Base-by-base conservation (phyloP, 2,888 invertebrate species). In the Amblyjoppa fuscipennis region DNA sequence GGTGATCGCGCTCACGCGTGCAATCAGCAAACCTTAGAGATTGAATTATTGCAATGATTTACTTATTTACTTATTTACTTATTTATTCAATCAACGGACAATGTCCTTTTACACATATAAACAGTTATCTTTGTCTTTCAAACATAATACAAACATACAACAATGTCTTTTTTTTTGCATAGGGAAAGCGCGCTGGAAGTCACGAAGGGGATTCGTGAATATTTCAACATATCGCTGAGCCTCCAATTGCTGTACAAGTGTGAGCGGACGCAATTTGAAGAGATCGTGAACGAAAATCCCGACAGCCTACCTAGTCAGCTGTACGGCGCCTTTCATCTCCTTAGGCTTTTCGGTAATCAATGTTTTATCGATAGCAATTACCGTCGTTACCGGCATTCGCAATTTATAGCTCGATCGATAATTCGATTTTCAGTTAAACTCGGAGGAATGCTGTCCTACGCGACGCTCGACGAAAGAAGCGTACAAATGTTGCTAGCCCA, bases 161-260 rank as follows among this genome's bases (percentile, higher is more conserved):
- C 11, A 11, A 3, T 41, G 3, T 11, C 2, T 11, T 41, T 51
- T 13, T 16, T 59, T 61, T 79, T 51, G 0, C 51, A 13, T 64
- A 93, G 93, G 56, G 93, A 93, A 89, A 92, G 93, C 82, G 91
- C 90, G 45, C 61, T 91, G 77, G 93, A 93, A 90, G 89, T 93
- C 69, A 94, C 94, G 2, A 95, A 95, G 90, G 98, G 99, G 0
- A 96, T 99, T 53, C 96, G 97, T 89, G 98, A 98, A 92, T 99
- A 99, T 93, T 99, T 99, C 93, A 98, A 99, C 94, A 97, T 97
- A 0, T 98, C 98, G 94, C 94, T 99, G 13, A 98, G 98, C 2
- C 97, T 98, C 2, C 98, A 99, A 93, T 95, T 99, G 6, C 95
- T 99, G 7, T 99, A 99, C 94, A 98, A 98, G 94, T 98, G 98